Percentiles rank a stretch among this genome's conserved stretches.
Evolutionary conservation across 2,113 vertebrate species (phyloP).

Genomic region (Galbula dea): DNA sequence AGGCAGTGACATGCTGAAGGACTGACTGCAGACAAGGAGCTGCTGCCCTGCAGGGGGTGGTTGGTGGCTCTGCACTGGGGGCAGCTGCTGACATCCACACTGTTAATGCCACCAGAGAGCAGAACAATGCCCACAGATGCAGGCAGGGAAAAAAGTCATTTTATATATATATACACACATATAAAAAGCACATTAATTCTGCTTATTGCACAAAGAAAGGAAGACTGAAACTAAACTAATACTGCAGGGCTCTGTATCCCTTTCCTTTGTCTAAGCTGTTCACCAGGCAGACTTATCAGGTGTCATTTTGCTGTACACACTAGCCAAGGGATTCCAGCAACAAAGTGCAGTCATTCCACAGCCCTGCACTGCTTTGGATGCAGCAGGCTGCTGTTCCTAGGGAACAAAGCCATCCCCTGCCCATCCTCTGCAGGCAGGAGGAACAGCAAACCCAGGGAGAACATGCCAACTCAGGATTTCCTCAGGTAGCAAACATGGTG

Average conservation of each 20-base stretch:
- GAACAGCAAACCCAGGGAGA: neutral
- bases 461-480: neutral
- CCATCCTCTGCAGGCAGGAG: neutral
- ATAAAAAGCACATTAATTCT: conserved; percentile 22
- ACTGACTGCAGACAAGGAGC: neutral
- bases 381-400: neutral
- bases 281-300: neutral
- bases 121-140: neutral
- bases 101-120: neutral
- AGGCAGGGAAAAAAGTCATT: neutral
- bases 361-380: neutral
- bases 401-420: neutral
- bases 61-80: neutral
- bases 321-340: neutral
- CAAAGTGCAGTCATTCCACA: neutral
- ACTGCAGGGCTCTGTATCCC: neutral
- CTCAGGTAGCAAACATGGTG: neutral
- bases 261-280: neutral
- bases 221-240: neutral
- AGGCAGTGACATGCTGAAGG: neutral
- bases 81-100: neutral
- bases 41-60: neutral
- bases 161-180: neutral
- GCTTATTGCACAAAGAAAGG: conserved; percentile 50
- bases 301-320: neutral